These are phyloP conservation scores for Macrostomum cliftonense DNA, from an alignment of 2,888 invertebrate species.

Conservation along the genomic window DNA sequence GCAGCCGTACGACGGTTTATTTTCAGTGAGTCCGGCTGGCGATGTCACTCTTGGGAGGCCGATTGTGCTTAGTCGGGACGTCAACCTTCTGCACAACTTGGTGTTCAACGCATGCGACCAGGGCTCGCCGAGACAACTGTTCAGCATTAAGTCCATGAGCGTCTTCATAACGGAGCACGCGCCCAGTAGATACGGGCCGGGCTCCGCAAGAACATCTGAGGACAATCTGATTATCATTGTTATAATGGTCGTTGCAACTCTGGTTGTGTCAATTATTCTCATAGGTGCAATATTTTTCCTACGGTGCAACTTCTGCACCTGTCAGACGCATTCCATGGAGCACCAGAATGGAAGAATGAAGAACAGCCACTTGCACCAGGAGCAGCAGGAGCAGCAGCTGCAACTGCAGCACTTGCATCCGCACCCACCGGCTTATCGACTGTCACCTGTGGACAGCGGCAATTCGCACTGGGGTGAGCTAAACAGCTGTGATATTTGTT, in stretches of 20 bases:
- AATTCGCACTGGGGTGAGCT: too few species aligned
- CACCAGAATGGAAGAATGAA: too few species aligned
- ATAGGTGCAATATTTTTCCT: conserved; percentile 10
- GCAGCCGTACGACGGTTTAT: neutral
- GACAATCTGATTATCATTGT: conserved; percentile 9
- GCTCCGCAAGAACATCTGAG: neutral
- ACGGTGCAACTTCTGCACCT: conserved; percentile 1
- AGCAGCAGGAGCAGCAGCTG: too few species aligned
- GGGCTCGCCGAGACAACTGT: neutral
- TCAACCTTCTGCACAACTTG: neutral
- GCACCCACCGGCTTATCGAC: too few species aligned
- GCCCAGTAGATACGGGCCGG: neutral
- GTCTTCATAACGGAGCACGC: too few species aligned
- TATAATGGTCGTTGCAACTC: conserved; percentile 9
- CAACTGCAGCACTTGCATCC: too few species aligned
- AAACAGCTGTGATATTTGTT: too few species aligned
- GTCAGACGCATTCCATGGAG: too few species aligned
- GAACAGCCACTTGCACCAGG: too few species aligned
- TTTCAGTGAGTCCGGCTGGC: neutral
- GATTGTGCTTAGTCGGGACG: neutral
- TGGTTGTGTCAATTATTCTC: conserved; percentile 9
- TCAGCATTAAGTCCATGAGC: too few species aligned
- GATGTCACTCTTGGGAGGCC: neutral
- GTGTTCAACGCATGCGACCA: neutral
- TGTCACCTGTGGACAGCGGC: too few species aligned